A percentile compares a stretch with the other conserved stretches of the same genome.
phyloP scores from a whole-genome alignment of 2,888 invertebrate species.

The Polymixis flavicincta region DNA sequence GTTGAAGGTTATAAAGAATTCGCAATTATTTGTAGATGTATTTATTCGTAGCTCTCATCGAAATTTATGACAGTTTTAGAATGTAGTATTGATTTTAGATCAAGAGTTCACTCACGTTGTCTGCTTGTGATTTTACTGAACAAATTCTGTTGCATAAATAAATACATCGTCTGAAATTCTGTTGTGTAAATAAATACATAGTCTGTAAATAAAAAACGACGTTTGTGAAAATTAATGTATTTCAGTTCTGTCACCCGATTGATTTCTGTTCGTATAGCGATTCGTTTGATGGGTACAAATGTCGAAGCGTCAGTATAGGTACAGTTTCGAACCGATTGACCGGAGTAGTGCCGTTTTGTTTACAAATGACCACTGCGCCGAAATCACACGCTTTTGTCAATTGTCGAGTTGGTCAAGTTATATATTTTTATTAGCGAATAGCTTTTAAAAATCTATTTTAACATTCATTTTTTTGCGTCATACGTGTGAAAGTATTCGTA shows the following conservation, averaged over 20 bases:
- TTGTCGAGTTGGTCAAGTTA: slow-evolving; percentile 3
- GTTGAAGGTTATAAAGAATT: slow-evolving; percentile 13
- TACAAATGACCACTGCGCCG: slow-evolving; percentile 30
- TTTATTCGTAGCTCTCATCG: slow-evolving; percentile 27
- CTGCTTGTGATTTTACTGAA: slow-evolving; percentile 20
- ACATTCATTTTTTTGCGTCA: slow-evolving; percentile 2
- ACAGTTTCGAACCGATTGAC: slow-evolving; percentile 39
- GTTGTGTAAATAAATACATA: slow-evolving; percentile 28
- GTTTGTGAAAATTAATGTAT: slow-evolving; percentile 31
- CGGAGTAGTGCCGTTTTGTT: slow-evolving; percentile 19
- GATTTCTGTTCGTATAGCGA: slow-evolving; percentile 38
- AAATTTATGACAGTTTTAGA: slow-evolving; percentile 47
- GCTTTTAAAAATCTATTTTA: slow-evolving; percentile 6
- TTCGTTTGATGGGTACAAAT: slow-evolving; percentile 45
- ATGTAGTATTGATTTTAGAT: slow-evolving; percentile 49
- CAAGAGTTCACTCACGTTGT: slow-evolving; percentile 39
- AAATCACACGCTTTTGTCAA: slow-evolving; percentile 30
- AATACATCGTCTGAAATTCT: slow-evolving; percentile 1
- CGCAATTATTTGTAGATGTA: slow-evolving; percentile 16
- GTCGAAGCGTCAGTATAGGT: slow-evolving; percentile 16
- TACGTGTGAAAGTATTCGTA: not conserved
- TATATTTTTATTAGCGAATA: slow-evolving; percentile 7
- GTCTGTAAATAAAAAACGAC: slow-evolving; percentile 15
- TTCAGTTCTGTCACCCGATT: slow-evolving; percentile 32
- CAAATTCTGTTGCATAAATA: slow-evolving; percentile 13